Percentiles rank a stretch among this genome's conserved stretches.
Conservation (phyloP, 2,888 invertebrate species). For the Habrosyne pyritoides region DNA sequence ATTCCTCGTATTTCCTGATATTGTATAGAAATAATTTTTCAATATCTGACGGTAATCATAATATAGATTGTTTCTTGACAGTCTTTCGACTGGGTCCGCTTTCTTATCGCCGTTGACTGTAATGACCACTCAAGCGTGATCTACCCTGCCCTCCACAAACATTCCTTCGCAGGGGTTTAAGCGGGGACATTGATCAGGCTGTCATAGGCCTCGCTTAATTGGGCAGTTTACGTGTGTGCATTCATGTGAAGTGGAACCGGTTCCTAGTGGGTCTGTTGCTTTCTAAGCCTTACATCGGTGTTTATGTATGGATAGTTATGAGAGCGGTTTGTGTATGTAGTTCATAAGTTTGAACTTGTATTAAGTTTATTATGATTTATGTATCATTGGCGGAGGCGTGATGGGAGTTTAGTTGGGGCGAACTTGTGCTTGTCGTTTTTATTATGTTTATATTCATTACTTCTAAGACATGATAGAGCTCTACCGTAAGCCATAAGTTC, state of each 20-base stretch:
- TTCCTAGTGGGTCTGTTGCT: constrained; percentile 69
- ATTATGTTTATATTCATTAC: constrained; percentile 51
- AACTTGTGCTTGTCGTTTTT: constrained; percentile 59
- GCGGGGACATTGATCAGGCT: constrained; percentile 62
- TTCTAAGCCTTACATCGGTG: constrained; percentile 73
- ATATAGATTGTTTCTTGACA: constrained; percentile 67
- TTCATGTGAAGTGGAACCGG: constrained; percentile 75
- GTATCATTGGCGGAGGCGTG: constrained; percentile 68
- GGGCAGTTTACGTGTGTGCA: constrained; percentile 73
- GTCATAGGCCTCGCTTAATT: constrained; percentile 75
- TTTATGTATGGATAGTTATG: constrained; percentile 70
- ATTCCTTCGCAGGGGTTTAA: constrained; percentile 42
- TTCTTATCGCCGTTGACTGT: constrained; percentile 72
- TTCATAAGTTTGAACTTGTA: constrained; percentile 64
- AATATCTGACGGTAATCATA: constrained; percentile 46
- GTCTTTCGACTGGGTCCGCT: constrained; percentile 63
- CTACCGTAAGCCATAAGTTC: neutral
- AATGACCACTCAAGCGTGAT: constrained; percentile 60
- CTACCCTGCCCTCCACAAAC: constrained; percentile 49
- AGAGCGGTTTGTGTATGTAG: constrained; percentile 44
- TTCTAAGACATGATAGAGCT: constrained; percentile 10
- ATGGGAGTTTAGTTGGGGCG: constrained; percentile 62
- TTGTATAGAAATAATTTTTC: constrained; percentile 21
- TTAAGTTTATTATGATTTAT: constrained; percentile 77
- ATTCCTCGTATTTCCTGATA: neutral